Conservation (phyloP, 2,113 vertebrate genomes). For the Smithornis capensis region DNA sequence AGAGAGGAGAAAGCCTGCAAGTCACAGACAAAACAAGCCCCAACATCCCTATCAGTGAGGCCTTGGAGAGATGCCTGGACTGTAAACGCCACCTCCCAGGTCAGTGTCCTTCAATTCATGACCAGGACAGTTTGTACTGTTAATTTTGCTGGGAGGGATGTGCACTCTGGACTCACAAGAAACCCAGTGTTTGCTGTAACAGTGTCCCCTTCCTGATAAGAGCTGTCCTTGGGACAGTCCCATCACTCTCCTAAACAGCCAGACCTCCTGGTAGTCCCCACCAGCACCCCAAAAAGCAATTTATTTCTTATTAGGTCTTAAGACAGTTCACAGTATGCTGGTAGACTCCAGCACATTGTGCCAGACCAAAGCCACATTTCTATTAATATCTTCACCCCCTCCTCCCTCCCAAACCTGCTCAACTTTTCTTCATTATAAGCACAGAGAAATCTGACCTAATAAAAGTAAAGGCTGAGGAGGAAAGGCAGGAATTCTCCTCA, state of each 20-base stretch:
- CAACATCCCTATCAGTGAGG: not conserved
- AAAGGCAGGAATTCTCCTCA: not conserved
- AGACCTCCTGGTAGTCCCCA: not conserved
- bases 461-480: not conserved
- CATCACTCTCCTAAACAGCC: not conserved
- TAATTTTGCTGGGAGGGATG: not conserved
- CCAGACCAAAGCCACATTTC: not conserved
- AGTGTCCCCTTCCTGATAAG: not conserved
- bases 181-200: not conserved
- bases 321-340: not conserved
- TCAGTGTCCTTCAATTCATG: constrained; percentile 2
- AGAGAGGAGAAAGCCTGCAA: not conserved
- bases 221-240: not conserved
- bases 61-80: not conserved
- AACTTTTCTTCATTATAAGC: not conserved
- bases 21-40: not conserved
- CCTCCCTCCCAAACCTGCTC: not conserved
- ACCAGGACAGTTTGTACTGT: not conserved
- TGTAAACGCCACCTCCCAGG: not conserved
- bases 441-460: not conserved
- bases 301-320: not conserved
- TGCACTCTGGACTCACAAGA: constrained; percentile 28
- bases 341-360: not conserved
- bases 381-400: not conserved
- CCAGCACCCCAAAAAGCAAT: not conserved